Evolutionary conservation across 2,797 vertebrate genomes (phyloP).

Genomic region (Pseudopleuronectes americanus): DNA sequence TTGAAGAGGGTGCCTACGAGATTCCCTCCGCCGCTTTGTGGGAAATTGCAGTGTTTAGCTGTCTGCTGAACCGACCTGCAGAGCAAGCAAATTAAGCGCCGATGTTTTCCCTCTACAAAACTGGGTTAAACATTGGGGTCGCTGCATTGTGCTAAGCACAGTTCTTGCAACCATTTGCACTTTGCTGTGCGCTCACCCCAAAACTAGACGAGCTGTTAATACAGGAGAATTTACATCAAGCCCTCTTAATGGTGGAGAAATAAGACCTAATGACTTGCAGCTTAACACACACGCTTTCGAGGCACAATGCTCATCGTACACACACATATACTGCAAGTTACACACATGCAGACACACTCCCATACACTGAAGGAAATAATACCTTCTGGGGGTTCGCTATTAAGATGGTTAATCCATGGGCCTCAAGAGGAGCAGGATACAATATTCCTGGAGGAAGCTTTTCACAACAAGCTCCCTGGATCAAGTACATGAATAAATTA

Average conservation of each 20-base stretch:
- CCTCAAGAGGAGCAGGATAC: slow-evolving; percentile 76
- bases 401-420: slow-evolving; percentile 82
- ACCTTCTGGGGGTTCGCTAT: slow-evolving; percentile 79
- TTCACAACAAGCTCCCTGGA: slow-evolving; percentile 83
- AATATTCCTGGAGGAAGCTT: slow-evolving; percentile 84
- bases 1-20: slow-evolving; percentile 52
- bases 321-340: slow-evolving; percentile 5
- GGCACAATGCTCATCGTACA: slow-evolving; percentile 40
- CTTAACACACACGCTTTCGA: slow-evolving; percentile 63
- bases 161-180: slow-evolving; percentile 78
- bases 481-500: slow-evolving; percentile 89
- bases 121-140: slow-evolving; percentile 79
- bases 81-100: slow-evolving; percentile 74
- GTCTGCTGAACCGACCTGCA: slow-evolving; percentile 71
- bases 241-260: slow-evolving; percentile 66
- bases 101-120: slow-evolving; percentile 70
- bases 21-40: slow-evolving; percentile 57
- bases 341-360: slow-evolving; percentile 21
- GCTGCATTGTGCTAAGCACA: slow-evolving; percentile 68
- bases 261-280: slow-evolving; percentile 79
- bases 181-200: slow-evolving; percentile 68
- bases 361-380: slow-evolving; percentile 66
- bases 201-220: slow-evolving; percentile 69
- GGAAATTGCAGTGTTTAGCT: slow-evolving; percentile 70
- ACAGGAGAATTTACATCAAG: slow-evolving; percentile 57